Evolutionary conservation across 2,113 vertebrate genomes (phyloP), one percentile per base, ranked within the genome.

Genomic region (Cinclus cinclus): DNA sequence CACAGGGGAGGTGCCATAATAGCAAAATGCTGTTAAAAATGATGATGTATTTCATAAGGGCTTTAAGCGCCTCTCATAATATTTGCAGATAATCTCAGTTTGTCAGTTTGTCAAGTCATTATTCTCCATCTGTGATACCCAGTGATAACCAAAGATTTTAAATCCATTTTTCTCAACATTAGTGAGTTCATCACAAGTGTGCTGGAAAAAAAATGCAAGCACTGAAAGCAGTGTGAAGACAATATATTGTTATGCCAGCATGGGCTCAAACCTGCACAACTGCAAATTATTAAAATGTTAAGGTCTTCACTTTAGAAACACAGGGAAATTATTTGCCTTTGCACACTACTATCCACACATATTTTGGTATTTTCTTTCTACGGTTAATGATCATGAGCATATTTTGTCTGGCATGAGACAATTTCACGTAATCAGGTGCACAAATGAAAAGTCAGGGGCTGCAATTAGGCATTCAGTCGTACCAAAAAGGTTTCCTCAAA

Each of bases 1-100:
- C 87, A 91, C 68, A n/a, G 83, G 84, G 63, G 75, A 92, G 68
- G 67, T 39, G 35, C 35, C 37, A 18, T 67, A 83, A 88, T 17
- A 90, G 64, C 71, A 91, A 92, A 92, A 90, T 49, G 53, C 47
- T 90, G 35, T 77, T 92, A 52, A 90, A 90, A 95, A 75, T 78
- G 30, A 89, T 89, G 87, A 46, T 84, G 21, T 88, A 58, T 89
- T 92, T 97, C 87, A 85, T 70, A 83, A 83, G 42, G 77, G 53
- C 59, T 85, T 87, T 60, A 63, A 76, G 30, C 7, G 1, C 10
- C 37, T 88, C 79, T 86, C 81, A 44, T 78, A 87, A 90, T 86
- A 82, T 89, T 94, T 96, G 85, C 83, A 89, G 95, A 67, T 93
- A 91, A 95, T 95, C 74, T 94, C 70, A 77, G 47, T 91, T 91